These are phyloP conservation scores for Altica lythri DNA, from an alignment of 2,888 invertebrate species.

Conservation along the genomic window DNA sequence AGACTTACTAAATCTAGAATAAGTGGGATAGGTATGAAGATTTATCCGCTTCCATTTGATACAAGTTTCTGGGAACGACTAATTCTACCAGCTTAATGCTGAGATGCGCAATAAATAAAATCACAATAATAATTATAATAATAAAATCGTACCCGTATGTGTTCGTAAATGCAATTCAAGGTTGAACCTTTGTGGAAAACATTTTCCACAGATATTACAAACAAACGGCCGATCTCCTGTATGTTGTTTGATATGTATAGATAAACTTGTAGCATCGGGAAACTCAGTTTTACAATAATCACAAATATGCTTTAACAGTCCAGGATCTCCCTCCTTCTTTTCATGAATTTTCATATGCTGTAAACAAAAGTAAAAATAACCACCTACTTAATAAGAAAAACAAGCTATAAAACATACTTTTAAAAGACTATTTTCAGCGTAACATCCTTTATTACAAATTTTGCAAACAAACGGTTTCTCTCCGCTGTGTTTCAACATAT, in stretches of 20 bases:
- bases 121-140: background rate
- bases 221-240: constrained; percentile 57
- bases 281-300: constrained; percentile 58
- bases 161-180: constrained; percentile 56
- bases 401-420: too few relatives aligned
- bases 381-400: too few relatives aligned
- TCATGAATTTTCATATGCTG: constrained; percentile 59
- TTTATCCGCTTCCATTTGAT: too few relatives aligned
- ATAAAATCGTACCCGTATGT: constrained; percentile 57
- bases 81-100: too few relatives aligned
- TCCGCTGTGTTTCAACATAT: constrained; percentile 57
- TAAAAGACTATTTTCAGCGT: constrained; percentile 57
- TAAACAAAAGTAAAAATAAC: too few relatives aligned
- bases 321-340: constrained; percentile 57
- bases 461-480: constrained; percentile 60
- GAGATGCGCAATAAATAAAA: too few relatives aligned
- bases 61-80: too few relatives aligned
- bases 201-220: constrained; percentile 57
- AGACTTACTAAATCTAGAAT: too few relatives aligned
- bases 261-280: constrained; percentile 52
- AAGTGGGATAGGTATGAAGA: too few relatives aligned
- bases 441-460: constrained; percentile 54
- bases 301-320: constrained; percentile 56
- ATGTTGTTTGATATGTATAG: constrained; percentile 57
- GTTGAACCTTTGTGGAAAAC: constrained; percentile 57